These are phyloP conservation scores for Dynastes grantii DNA, from an alignment of 2,888 invertebrate species.

Conservation along the genomic window DNA sequence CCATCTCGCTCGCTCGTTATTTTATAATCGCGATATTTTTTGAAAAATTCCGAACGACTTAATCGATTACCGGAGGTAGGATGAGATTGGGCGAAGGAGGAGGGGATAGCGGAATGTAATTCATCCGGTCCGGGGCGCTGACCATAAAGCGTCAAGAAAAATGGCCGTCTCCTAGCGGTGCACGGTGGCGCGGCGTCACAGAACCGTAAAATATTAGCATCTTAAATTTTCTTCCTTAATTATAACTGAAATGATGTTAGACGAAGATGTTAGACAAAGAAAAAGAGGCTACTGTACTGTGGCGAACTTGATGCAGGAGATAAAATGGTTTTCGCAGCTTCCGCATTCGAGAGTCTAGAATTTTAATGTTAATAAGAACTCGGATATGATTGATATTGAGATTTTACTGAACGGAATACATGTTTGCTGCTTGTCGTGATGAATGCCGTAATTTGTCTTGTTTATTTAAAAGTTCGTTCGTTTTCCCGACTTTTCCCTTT, in stretches of 20 bases:
- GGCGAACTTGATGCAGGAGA: constrained; percentile 1
- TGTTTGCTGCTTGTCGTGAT: constrained; percentile 30
- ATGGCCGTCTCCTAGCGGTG: constrained; percentile 38
- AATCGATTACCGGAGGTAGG: constrained; percentile 35
- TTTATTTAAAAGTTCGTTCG: constrained; percentile 38
- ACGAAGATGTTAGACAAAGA: constrained; percentile 12
- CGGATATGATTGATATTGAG: constrained; percentile 43
- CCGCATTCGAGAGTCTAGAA: neutral
- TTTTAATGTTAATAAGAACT: constrained; percentile 36
- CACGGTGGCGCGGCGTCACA: constrained; percentile 36
- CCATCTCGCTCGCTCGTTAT: constrained; percentile 20
- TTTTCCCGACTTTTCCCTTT: neutral
- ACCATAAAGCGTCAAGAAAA: constrained; percentile 48
- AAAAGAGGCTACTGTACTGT: neutral
- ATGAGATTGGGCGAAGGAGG: neutral
- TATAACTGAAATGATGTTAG: constrained; percentile 15
- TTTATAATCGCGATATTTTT: constrained; percentile 32
- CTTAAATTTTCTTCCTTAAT: constrained; percentile 47
- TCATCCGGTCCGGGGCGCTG: constrained; percentile 35
- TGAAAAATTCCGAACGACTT: constrained; percentile 36
- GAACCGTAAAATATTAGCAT: constrained; percentile 47
- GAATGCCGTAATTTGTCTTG: constrained; percentile 42
- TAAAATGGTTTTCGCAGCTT: constrained; percentile 10
- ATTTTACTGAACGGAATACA: constrained; percentile 37
- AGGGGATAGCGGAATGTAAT: constrained; percentile 7